A percentile compares a stretch with the other conserved stretches of the same genome.
Conservation (phyloP, 2,797 vertebrate species). For the Premnoplex brunnescens region DNA sequence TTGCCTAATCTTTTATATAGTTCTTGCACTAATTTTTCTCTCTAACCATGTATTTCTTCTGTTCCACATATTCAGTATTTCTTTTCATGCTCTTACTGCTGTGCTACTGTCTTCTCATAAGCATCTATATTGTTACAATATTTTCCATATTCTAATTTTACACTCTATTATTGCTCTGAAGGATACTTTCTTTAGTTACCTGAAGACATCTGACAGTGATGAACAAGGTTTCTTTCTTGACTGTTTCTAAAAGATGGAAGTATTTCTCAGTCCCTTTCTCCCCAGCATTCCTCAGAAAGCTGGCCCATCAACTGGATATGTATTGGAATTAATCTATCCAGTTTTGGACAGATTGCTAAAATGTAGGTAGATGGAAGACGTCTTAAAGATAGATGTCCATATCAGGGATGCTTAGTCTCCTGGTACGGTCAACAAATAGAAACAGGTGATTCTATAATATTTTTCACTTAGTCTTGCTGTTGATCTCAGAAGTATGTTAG, state of each 20-base stretch:
- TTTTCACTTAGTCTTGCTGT: not conserved
- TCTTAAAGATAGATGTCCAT: not conserved
- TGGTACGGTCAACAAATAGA: not conserved
- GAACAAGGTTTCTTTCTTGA: not conserved
- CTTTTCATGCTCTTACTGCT: not conserved
- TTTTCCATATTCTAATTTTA: constrained; percentile 1
- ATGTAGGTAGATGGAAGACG: not conserved
- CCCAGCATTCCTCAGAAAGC: not conserved
- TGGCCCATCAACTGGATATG: not conserved
- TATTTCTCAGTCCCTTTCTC: not conserved
- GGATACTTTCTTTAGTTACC: not conserved
- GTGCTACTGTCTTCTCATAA: not conserved
- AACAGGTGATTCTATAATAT: not conserved
- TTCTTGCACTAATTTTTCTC: not conserved
- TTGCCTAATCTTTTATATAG: not conserved
- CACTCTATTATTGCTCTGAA: not conserved
- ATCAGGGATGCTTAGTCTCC: not conserved
- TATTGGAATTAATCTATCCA: not conserved
- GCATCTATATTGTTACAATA: not conserved
- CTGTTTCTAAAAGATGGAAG: not conserved
- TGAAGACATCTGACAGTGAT: not conserved
- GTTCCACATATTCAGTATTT: not conserved
- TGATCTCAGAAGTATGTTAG: not conserved
- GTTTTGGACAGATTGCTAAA: not conserved
- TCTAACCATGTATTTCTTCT: not conserved